These are phyloP conservation scores for Saturnia japonica DNA, from an alignment of 2,888 invertebrate genomes.

Conservation along the genomic window DNA sequence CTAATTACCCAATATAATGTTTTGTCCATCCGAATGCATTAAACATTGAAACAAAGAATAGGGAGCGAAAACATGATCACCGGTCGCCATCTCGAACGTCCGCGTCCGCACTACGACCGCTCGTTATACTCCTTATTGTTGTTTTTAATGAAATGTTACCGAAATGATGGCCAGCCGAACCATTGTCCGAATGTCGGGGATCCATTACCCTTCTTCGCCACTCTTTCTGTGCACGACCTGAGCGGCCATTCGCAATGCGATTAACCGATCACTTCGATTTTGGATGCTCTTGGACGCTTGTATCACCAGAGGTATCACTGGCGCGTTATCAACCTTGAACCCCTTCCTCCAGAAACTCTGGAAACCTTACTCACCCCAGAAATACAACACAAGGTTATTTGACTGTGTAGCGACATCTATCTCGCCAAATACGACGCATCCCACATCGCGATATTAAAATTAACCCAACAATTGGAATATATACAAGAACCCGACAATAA, in stretches of 20 bases:
- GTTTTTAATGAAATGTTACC: conserved; percentile 73
- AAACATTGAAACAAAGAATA: conserved; percentile 40
- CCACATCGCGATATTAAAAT: no score
- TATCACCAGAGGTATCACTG: no score
- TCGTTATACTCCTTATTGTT: conserved; percentile 67
- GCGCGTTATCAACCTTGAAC: no score
- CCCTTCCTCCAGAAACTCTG: no score
- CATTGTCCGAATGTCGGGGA: conserved; percentile 67
- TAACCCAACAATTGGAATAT: no score
- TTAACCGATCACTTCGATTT: background rate
- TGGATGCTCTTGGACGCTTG: no score
- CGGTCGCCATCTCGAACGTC: conserved; percentile 33
- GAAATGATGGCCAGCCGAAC: conserved; percentile 56
- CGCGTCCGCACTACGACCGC: conserved; percentile 19
- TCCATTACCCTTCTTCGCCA: conserved; percentile 61
- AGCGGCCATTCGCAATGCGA: background rate
- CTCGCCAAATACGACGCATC: no score
- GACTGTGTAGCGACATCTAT: no score
- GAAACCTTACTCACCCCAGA: no score
- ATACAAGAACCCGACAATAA: no score
- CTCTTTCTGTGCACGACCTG: conserved; percentile 30
- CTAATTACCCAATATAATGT: background rate
- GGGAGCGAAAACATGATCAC: conserved; percentile 44
- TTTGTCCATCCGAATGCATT: background rate
- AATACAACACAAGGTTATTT: no score